A percentile compares a stretch with the other conserved stretches of the same genome.
These are phyloP conservation scores for Perca flavescens DNA, from an alignment of 2,113 vertebrate species.

Conservation along the genomic window DNA sequence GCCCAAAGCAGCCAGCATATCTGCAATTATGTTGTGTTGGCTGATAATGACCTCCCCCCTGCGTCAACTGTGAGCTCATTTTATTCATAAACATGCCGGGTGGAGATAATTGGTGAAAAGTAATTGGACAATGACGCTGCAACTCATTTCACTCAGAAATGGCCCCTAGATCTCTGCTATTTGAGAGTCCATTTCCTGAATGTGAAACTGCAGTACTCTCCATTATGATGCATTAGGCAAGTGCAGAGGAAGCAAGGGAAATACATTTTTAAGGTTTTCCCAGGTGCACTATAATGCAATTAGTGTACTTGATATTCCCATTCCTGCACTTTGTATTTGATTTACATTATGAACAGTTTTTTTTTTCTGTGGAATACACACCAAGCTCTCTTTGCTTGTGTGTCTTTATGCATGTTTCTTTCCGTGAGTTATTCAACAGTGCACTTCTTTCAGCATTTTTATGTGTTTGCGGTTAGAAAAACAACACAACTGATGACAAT, in stretches of 20 bases:
- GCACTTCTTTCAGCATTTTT: not conserved
- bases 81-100: constrained; percentile 61
- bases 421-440: not conserved
- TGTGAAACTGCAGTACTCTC: constrained; percentile 41
- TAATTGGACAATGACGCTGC: constrained; percentile 57
- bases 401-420: not conserved
- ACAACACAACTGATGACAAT: not conserved
- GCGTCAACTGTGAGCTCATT: constrained; percentile 50
- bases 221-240: constrained; percentile 47
- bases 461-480: not conserved
- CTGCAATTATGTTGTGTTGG: constrained; percentile 53
- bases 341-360: constrained; percentile 23
- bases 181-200: constrained; percentile 62
- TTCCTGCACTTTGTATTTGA: constrained; percentile 45
- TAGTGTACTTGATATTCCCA: constrained; percentile 32
- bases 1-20: constrained; percentile 35
- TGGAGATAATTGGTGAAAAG: constrained; percentile 58
- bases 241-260: constrained; percentile 38
- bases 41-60: constrained; percentile 58
- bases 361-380: not conserved
- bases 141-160: constrained; percentile 57
- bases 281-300: constrained; percentile 25
- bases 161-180: constrained; percentile 18
- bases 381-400: not conserved
- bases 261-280: constrained; percentile 24